Conservation (phyloP, 2,797 vertebrate genomes). For the Euphonia xanthogaster region DNA sequence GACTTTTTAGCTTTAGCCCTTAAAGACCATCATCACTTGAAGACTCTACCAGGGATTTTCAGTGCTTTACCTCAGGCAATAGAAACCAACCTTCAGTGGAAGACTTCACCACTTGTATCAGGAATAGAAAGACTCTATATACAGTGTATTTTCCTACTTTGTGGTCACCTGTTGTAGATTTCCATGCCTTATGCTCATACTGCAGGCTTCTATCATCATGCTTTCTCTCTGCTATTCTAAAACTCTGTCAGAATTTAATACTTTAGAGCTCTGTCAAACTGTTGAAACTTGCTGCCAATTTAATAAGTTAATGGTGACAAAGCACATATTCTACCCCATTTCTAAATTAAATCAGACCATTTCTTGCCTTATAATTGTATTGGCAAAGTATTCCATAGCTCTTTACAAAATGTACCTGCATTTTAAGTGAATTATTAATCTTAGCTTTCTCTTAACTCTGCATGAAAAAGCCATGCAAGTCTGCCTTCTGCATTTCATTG, state of each 20-base stretch:
- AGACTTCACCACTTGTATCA: background rate
- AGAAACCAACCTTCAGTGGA: background rate
- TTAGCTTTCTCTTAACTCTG: background rate
- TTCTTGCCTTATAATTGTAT: background rate
- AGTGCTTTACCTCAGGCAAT: background rate
- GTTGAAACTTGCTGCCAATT: background rate
- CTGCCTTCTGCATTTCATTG: background rate
- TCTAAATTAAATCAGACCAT: background rate
- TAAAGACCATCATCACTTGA: background rate
- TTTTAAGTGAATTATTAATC: background rate
- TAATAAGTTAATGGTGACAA: background rate
- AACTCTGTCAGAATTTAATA: background rate
- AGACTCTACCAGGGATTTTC: background rate
- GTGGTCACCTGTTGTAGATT: background rate
- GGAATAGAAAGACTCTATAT: background rate
- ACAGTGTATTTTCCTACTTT: background rate
- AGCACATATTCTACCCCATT: fast-evolving
- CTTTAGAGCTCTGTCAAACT: background rate
- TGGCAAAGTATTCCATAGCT: background rate
- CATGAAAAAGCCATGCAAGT: background rate
- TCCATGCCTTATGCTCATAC: background rate
- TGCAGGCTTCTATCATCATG: background rate
- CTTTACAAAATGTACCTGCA: background rate
- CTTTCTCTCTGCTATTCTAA: background rate
- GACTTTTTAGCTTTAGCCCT: background rate